These are phyloP conservation scores for Malthinus seriepunctatus DNA, from an alignment of 2,888 invertebrate genomes.

Conservation along the genomic window DNA sequence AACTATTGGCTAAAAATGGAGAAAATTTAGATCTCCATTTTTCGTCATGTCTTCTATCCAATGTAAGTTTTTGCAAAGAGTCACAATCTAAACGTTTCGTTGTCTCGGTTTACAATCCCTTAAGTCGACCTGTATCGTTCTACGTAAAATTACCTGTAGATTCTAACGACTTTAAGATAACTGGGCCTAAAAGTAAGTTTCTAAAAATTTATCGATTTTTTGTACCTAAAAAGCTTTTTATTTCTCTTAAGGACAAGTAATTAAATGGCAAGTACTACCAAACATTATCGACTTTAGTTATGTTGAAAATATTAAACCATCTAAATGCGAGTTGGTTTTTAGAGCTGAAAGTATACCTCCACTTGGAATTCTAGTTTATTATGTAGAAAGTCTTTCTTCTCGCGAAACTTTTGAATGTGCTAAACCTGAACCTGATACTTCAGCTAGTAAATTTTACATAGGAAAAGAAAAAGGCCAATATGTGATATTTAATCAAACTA, in stretches of 20 bases:
- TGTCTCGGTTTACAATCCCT: slow-evolving; percentile 66
- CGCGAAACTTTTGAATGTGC: background rate
- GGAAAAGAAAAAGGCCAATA: slow-evolving; percentile 11
- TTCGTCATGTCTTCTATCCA: slow-evolving; percentile 61
- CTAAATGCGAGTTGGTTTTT: slow-evolving; percentile 67
- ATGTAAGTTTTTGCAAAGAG: slow-evolving; percentile 63
- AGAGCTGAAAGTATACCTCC: slow-evolving; percentile 66
- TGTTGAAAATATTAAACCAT: slow-evolving; percentile 15
- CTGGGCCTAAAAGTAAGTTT: slow-evolving; percentile 21
- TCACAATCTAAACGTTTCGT: slow-evolving; percentile 60
- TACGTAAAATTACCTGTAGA: slow-evolving; percentile 61
- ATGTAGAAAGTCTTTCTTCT: slow-evolving; percentile 44
- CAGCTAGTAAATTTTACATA: slow-evolving; percentile 1
- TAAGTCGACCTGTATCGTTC: slow-evolving; percentile 58
- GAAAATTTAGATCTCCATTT: slow-evolving; percentile 39
- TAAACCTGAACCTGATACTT: background rate
- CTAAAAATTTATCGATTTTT: too few species aligned
- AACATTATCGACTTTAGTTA: slow-evolving; percentile 28
- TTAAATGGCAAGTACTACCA: slow-evolving; percentile 30
- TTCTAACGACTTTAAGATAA: slow-evolving; percentile 32
- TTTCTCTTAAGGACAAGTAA: slow-evolving; percentile 12
- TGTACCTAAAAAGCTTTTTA: too few species aligned
- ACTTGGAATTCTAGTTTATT: slow-evolving; percentile 67
- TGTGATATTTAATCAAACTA: slow-evolving; percentile 58
- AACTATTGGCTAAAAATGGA: slow-evolving; percentile 7